Conservation (phyloP, 1,140 invertebrate species). For the Cepaea nemoralis region DNA sequence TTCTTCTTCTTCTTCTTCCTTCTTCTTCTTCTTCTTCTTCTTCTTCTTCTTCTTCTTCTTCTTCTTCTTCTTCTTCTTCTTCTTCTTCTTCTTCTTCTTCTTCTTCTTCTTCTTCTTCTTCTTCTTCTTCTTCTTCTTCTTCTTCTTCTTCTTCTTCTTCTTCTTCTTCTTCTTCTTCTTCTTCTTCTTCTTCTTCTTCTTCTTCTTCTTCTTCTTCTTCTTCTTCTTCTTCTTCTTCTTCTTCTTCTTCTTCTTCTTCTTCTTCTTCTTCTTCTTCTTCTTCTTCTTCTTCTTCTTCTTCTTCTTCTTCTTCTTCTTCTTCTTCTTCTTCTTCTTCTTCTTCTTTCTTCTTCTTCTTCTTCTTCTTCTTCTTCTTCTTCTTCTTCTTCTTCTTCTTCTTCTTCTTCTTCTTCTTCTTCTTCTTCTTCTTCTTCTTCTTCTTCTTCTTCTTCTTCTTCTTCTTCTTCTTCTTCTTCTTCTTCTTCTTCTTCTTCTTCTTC, state of each 20-base stretch:
- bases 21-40: not conserved
- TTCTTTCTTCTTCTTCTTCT: not conserved
- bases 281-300: not conserved
- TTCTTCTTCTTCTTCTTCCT: not conserved
- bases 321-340: not conserved
- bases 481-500: not conserved
- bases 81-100: not conserved
- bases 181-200: not conserved
- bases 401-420: not conserved
- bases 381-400: too few relatives aligned
- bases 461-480: not conserved
- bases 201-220: not conserved
- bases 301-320: not conserved
- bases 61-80: not conserved
- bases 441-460: conserved; percentile 1
- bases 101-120: conserved; percentile 1
- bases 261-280: not conserved
- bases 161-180: not conserved
- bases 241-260: conserved; percentile 11
- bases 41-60: not conserved
- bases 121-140: conserved; percentile 1
- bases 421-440: conserved; percentile 1
- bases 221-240: conserved; percentile 6
- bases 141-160: not conserved
- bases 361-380: not conserved